Percentiles rank a stretch among this genome's conserved stretches.
Conservation (phyloP, 2,113 vertebrate species). For the Tursiops truncatus region DNA sequence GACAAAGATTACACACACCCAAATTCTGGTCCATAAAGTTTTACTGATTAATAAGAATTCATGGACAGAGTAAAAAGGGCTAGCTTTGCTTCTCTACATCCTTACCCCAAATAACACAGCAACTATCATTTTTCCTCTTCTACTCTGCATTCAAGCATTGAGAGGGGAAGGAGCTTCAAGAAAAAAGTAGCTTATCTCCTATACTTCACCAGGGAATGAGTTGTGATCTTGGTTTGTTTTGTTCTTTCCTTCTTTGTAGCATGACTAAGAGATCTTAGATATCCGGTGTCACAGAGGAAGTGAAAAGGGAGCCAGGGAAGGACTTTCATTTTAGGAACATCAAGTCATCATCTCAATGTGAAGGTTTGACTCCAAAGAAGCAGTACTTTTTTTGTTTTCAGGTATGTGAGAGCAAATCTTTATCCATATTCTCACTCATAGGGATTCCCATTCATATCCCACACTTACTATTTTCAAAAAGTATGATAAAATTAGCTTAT, state of each 20-base stretch:
- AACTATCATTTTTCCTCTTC: background rate
- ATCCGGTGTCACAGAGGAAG: background rate
- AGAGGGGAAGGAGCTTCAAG: background rate
- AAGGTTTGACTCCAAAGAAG: background rate
- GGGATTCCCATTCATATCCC: background rate
- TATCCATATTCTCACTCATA: background rate
- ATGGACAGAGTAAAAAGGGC: background rate
- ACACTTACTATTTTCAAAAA: background rate
- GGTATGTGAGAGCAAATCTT: background rate
- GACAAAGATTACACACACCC: background rate
- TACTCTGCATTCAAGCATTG: background rate
- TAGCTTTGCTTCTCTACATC: background rate
- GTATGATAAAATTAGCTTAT: background rate
- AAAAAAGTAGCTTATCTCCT: background rate
- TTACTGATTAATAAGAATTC: background rate
- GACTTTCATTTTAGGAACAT: background rate
- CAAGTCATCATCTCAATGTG: background rate
- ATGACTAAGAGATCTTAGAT: constrained; percentile 32
- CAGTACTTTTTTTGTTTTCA: background rate
- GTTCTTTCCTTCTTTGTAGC: background rate
- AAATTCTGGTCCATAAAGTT: background rate
- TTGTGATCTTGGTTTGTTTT: constrained; percentile 17
- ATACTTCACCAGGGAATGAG: background rate
- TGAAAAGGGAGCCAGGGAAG: background rate
- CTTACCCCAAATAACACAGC: background rate